phyloP scores from a whole-genome alignment of 2,113 vertebrate genomes.

The Spizaetus ornatus region DNA sequence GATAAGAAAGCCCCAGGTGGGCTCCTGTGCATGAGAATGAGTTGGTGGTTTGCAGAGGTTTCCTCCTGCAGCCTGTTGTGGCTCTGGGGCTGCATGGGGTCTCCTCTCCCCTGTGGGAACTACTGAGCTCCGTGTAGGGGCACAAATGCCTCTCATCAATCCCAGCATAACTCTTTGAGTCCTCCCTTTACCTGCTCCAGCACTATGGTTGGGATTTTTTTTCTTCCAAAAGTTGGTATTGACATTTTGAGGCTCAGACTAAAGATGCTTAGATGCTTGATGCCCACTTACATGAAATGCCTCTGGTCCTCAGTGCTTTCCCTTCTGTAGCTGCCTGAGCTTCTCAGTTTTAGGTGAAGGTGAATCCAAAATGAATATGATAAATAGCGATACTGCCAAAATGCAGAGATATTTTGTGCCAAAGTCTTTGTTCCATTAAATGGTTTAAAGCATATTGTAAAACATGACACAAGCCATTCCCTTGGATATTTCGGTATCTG shows the following conservation, averaged over 20 bases:
- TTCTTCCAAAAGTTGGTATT: neutral
- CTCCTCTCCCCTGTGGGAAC: neutral
- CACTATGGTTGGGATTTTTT: neutral
- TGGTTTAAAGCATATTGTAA: neutral
- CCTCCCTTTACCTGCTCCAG: neutral
- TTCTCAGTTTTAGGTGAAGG: neutral
- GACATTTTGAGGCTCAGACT: neutral
- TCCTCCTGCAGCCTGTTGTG: neutral
- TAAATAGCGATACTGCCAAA: neutral
- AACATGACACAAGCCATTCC: rapidly evolving
- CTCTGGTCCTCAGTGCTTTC: neutral
- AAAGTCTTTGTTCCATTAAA: neutral
- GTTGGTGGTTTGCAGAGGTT: neutral
- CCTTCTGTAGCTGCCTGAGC: neutral
- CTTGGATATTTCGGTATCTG: neutral
- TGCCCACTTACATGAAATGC: neutral
- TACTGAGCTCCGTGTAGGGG: neutral
- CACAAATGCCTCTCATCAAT: neutral
- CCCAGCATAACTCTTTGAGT: neutral
- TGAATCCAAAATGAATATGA: neutral
- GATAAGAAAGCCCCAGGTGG: neutral
- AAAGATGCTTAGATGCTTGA: neutral
- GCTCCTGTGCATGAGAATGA: neutral
- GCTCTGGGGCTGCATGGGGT: neutral
- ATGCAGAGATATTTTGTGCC: neutral